phyloP scores from a whole-genome alignment of 37 sponge, comb jelly and placozoan genomes.

The Ephydatia muelleri region DNA sequence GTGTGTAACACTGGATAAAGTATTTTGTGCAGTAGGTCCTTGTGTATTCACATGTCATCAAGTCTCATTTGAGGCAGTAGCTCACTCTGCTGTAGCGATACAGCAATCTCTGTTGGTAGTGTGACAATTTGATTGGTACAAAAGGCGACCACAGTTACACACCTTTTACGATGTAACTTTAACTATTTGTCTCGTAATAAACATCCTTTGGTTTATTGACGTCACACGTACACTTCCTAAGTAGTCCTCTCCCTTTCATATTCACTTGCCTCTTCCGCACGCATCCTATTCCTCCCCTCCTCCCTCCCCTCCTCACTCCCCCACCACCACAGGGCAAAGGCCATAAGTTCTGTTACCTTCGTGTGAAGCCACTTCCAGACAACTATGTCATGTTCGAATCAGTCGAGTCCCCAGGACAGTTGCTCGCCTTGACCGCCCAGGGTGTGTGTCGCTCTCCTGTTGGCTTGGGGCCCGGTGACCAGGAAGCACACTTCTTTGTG shows the following conservation, averaged over 20 bases:
- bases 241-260: neutral
- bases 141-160: too few relatives aligned
- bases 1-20: too few relatives aligned
- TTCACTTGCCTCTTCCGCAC: neutral
- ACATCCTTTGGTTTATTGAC: too few relatives aligned
- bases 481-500: conserved; percentile 69
- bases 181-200: too few relatives aligned
- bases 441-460: conserved; percentile 22
- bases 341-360: conserved; percentile 20
- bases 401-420: conserved; percentile 31
- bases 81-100: too few relatives aligned
- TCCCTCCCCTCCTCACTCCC: neutral
- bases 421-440: conserved; percentile 28
- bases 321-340: conserved; percentile 21
- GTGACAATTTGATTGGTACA: too few relatives aligned
- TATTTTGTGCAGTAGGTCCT: too few relatives aligned
- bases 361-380: conserved; percentile 42
- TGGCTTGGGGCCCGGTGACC: conserved; percentile 8
- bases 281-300: neutral
- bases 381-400: conserved; percentile 64
- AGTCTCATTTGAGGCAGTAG: too few relatives aligned
- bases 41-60: too few relatives aligned
- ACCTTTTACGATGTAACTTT: too few relatives aligned
- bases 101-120: too few relatives aligned
- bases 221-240: too few relatives aligned